These are phyloP conservation scores for Caenorhabditis sp. DNA, from an alignment of 2,888 invertebrate genomes.

Conservation along the genomic window DNA sequence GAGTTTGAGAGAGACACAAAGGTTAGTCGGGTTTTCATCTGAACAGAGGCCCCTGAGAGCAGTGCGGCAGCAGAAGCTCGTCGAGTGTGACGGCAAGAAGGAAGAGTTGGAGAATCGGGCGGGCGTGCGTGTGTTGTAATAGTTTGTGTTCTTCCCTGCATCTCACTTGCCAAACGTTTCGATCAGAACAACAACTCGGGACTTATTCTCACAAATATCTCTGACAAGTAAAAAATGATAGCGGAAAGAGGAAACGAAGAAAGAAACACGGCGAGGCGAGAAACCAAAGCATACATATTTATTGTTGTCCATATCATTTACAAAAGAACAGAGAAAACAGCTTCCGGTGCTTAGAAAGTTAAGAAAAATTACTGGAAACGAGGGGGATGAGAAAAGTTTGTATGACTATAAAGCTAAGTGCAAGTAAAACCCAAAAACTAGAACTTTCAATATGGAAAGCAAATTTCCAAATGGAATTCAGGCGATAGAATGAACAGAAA, in stretches of 20 bases:
- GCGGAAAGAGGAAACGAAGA: not conserved
- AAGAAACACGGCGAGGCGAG: conserved; percentile 6
- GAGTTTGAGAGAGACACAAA: conserved; percentile 42
- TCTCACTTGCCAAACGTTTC: conserved; percentile 47
- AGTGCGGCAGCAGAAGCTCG: conserved; percentile 26
- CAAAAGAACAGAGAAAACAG: no score
- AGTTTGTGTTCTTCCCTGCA: conserved; percentile 58
- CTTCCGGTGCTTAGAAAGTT: not conserved
- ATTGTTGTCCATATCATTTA: conserved; percentile 17
- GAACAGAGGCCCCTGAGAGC: conserved; percentile 35
- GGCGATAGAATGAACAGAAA: conserved; percentile 13
- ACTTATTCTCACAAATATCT: conserved; percentile 42
- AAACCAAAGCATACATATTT: conserved; percentile 33
- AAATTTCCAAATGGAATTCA: conserved; percentile 19
- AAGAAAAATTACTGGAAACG: conserved; percentile 10
- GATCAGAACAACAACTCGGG: conserved; percentile 59
- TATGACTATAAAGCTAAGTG: conserved; percentile 57
- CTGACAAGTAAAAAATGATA: conserved; percentile 52
- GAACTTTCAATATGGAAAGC: conserved; percentile 16
- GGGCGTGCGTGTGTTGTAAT: conserved; percentile 49
- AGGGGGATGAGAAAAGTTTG: not conserved
- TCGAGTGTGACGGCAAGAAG: conserved; percentile 31
- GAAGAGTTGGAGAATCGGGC: conserved; percentile 23
- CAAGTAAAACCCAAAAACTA: conserved; percentile 23
- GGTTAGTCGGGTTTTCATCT: conserved; percentile 62